A percentile compares a stretch with the other conserved stretches of the same genome.
These are phyloP conservation scores for Ladona fulva DNA, from an alignment of 1,140 invertebrate genomes.

Conservation along the genomic window DNA sequence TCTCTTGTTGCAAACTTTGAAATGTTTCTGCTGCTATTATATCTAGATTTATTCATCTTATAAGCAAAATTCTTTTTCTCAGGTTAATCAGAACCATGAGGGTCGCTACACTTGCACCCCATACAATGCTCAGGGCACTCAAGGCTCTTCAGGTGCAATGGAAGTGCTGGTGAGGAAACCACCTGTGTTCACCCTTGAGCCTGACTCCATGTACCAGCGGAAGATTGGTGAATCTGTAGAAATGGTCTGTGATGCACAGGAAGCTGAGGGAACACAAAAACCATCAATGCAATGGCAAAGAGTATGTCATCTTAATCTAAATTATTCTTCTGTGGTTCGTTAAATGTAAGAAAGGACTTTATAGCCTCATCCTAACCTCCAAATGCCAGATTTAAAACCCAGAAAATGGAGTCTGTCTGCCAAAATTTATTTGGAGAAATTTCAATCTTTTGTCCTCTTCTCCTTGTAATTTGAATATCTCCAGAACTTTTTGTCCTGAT, in stretches of 20 bases:
- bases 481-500: no score
- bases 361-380: no score
- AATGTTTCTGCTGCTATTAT: no score
- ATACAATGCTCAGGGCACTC: conserved; percentile 87
- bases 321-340: no score
- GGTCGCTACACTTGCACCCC: conserved; percentile 89
- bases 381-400: no score
- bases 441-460: no score
- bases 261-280: conserved; percentile 83
- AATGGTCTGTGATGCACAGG: conserved; percentile 85
- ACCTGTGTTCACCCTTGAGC: conserved; percentile 72
- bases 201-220: conserved; percentile 75
- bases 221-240: conserved; percentile 83
- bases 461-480: no score
- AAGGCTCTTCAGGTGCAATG: conserved; percentile 85
- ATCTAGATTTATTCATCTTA: background rate
- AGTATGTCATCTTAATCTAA: conserved; percentile 42
- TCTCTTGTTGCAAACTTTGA: no score
- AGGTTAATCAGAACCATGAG: conserved; percentile 78
- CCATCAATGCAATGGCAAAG: conserved; percentile 85
- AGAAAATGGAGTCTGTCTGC: no score
- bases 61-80: conserved; percentile 15
- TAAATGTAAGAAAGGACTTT: no score
- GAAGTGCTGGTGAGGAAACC: conserved; percentile 92
- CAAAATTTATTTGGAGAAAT: no score